Base-by-base conservation (phyloP, 1,140 invertebrate species). In the Stratiolaelaps scimitus region DNA sequence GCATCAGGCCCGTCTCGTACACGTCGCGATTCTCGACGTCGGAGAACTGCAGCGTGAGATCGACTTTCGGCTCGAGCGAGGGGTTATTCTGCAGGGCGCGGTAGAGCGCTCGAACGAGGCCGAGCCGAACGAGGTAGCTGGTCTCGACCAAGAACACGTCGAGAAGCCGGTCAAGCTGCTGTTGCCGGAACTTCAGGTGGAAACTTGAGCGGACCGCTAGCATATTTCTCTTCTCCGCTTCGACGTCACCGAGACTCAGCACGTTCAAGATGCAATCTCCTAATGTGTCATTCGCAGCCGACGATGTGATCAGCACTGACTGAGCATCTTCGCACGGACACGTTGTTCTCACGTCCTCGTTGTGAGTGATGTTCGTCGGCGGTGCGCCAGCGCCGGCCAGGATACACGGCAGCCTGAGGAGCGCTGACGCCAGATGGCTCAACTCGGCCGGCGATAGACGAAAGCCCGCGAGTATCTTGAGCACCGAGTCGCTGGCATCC, bases 1-100 rank as follows among this genome's bases (percentile, higher is more conserved):
- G 53, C 53, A 60, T 60, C 15, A 60, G 53, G 10, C 53, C 23
- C 15, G 53, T 60, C 20, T 60, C 53, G 20, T 60, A 60, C 1
- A 23, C 20, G 53, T 60, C 53, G 23, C 26, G 26, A 26, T 60
- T 60, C 10, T 60, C 53, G 5, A 40, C 34, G 15, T 60, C 53
- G 53, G 26, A 60, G 53, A 60, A 60, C 26, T 29, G 26, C 23
- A 19, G 26, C 20, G 53, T 60, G 4, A 60, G 26, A 23, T 60
- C 53, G 34, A 60, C 53, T 15, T 60, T 29, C 17, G 53, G 53
- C 26, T 34, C 13, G 15, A 60, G 34, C 10, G 26, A 29, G 13
- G 53, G 23, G 10, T 60, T 34, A 34, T 10, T 60, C 23, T 26
- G 1, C 26, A 60, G 53, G 34, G 34, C 53, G 17, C 34, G 53